Evolutionary conservation across 2,888 invertebrate species (phyloP), one percentile per base, ranked within the genome.

Genomic region (Drosophila histrio): DNA sequence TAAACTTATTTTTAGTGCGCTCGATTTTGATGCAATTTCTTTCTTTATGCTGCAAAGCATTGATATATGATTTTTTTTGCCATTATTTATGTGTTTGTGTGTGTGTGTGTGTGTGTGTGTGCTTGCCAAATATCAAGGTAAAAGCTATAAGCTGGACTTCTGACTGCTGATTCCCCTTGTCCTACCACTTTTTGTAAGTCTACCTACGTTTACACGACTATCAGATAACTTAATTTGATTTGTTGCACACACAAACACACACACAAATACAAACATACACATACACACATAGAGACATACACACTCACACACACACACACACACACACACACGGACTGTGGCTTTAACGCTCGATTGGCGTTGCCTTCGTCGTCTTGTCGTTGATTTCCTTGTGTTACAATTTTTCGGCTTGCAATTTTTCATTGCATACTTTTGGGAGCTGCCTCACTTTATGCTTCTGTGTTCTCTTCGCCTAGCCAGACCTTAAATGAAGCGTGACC

Each of bases 181-280:
- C 13, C n/a, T 36, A 1, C 17, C 36, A 54, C 60, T 68, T 52
- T 52, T 36, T 36, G 46, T 26, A 56, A 56, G 26, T 34, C 50
- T 41, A 28, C 26, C 61, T 58, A 59, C 68, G 79, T 68, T 76
- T 86, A 64, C 59, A 67, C 59, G 56, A 66, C 74, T 67, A 75
- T 71, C 77, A 69, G 69, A 75, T 84, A 71, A 75, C 70, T 77
- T 83, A 72, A 82, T 82, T 83, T 84, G 77, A 80, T 86, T 82
- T 80, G 70, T 61, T 77, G 56, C 63, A 49, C 60, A 69, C 73
- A 66, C 21, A 62, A 39, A 50, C 19, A 17, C 8, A 50, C 56
- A 38, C n/a, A n/a, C n/a, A n/a, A n/a, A n/a, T n/a, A n/a, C n/a
- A n/a, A n/a, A n/a, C n/a, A n/a, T n/a, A 43, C 32, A 3, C 30